A percentile compares a stretch with the other conserved stretches of the same genome.
Evolutionary conservation across 2,113 vertebrate species (phyloP).

Genomic region (Misgurnus anguillicaudatus): DNA sequence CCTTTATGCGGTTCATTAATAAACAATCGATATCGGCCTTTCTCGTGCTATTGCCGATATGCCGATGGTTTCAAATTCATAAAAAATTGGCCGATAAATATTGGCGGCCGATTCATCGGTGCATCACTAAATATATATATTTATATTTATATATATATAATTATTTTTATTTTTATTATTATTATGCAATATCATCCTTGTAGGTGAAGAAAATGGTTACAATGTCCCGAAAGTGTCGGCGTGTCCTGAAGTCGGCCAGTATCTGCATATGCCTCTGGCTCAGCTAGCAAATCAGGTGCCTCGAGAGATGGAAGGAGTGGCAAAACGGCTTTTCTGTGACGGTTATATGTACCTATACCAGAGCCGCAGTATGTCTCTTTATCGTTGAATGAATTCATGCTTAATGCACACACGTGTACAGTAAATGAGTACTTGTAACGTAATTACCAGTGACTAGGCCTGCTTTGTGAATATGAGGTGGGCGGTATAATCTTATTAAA

Average conservation of each 20-base stretch:
- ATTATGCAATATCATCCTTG: not conserved
- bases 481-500: not conserved
- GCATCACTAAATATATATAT: no score
- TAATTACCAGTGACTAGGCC: not conserved
- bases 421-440: not conserved
- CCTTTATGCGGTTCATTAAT: no score
- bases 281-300: slow-evolving; percentile 78
- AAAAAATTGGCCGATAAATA: no score
- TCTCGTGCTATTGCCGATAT: no score
- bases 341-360: slow-evolving; percentile 93
- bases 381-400: slow-evolving; percentile 67
- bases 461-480: not conserved
- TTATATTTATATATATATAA: no score
- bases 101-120: no score
- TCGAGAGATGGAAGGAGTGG: slow-evolving; percentile 86
- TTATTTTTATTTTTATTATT: no score
- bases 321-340: slow-evolving; percentile 88
- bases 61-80: no score
- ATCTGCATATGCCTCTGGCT: slow-evolving; percentile 75
- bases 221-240: slow-evolving; percentile 81
- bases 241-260: slow-evolving; percentile 81
- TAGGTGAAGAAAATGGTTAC: slow-evolving; percentile 81
- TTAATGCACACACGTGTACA: not conserved
- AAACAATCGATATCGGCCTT: no score
- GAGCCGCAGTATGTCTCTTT: slow-evolving; percentile 82